phyloP scores from a whole-genome alignment of 2,797 vertebrate genomes.

The Luscinia luscinia region DNA sequence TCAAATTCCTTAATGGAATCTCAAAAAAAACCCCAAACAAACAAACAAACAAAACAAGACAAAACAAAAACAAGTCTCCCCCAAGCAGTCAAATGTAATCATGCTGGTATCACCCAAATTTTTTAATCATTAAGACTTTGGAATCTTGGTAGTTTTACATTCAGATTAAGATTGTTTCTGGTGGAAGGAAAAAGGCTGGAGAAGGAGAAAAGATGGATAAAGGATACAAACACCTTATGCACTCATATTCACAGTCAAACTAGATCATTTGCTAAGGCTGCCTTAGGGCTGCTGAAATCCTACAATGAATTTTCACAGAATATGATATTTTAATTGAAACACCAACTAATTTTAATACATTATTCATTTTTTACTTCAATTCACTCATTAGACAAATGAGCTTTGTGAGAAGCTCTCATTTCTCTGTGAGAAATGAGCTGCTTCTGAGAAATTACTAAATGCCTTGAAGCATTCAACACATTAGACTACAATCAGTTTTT shows the following conservation, averaged over 20 bases:
- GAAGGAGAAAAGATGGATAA: not conserved
- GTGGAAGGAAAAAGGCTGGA: not conserved
- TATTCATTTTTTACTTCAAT: not conserved
- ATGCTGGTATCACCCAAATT: not conserved
- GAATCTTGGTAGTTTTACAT: not conserved
- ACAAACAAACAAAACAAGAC: not conserved
- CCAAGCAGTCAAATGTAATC: not conserved
- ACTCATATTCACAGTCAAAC: not conserved
- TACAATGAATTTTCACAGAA: not conserved
- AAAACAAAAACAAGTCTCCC: not conserved
- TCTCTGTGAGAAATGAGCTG: not conserved
- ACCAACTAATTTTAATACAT: not conserved
- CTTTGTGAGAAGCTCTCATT: not conserved
- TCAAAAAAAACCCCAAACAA: not conserved
- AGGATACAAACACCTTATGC: not conserved
- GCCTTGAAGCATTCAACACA: not conserved
- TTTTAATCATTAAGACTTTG: not conserved
- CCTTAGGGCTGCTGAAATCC: not conserved
- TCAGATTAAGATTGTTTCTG: not conserved
- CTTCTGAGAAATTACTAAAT: not conserved
- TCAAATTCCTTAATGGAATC: not conserved
- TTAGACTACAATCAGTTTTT: not conserved
- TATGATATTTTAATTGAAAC: not conserved
- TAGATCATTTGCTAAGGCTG: not conserved
- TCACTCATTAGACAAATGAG: not conserved